Evolutionary conservation across 2,888 invertebrate genomes (phyloP).

Genomic region (Helobdella robusta): DNA sequence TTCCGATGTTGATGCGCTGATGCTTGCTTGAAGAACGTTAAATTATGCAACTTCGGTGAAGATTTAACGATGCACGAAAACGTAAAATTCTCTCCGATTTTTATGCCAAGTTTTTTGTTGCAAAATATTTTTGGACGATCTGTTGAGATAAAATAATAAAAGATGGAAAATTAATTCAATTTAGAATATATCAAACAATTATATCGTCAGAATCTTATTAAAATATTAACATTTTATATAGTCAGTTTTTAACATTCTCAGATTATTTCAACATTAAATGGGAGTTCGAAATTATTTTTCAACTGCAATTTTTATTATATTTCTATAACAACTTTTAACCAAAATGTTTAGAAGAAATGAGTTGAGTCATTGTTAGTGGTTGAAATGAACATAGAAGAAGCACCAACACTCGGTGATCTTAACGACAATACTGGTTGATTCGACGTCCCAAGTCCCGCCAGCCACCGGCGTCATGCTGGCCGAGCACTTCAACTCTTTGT

Average conservation of each 20-base stretch:
- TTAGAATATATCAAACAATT: not conserved
- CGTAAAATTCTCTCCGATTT: conserved; percentile 22
- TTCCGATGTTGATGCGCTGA: no score
- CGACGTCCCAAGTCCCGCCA: not conserved
- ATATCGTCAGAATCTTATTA: not conserved
- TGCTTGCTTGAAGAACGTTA: no score
- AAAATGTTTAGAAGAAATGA: no score
- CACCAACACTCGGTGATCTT: conserved; percentile 20
- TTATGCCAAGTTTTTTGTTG: not conserved
- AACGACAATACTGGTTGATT: not conserved
- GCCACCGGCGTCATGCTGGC: conserved; percentile 9
- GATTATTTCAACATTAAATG: no score
- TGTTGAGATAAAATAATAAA: not conserved
- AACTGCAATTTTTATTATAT: no score
- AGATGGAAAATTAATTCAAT: not conserved
- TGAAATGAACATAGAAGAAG: not conserved
- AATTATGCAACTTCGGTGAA: no score
- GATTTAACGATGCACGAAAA: conserved; percentile 17
- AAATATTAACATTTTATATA: not conserved
- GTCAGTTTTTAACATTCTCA: not conserved
- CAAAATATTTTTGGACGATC: conserved; percentile 25
- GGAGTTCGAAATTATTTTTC: no score
- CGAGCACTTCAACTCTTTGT: conserved; percentile 23
- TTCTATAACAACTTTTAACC: no score
- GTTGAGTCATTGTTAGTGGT: not conserved